A percentile compares a stretch with the other conserved stretches of the same genome.
phyloP scores from a whole-genome alignment of 1,140 invertebrate species.

The Nasonia giraulti region DNA sequence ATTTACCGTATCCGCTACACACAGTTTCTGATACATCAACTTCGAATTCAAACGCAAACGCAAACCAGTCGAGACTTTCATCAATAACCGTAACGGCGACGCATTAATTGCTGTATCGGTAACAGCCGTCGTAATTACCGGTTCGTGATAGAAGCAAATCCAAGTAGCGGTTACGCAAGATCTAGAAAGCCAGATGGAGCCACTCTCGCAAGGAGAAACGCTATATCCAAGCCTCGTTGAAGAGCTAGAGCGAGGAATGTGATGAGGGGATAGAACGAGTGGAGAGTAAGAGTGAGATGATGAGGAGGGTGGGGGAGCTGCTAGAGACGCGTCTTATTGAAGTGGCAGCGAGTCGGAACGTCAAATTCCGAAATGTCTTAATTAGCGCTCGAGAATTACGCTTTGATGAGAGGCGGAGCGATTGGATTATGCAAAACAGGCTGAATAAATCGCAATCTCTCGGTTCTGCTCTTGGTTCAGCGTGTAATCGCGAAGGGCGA shows the following conservation, averaged over 20 bases:
- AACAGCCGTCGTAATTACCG: neutral
- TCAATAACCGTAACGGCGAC: too few species aligned
- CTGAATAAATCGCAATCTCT: conserved; percentile 42
- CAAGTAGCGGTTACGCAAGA: neutral
- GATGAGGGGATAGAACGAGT: neutral
- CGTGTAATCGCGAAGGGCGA: neutral
- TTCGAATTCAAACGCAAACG: too few species aligned
- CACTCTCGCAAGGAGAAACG: neutral
- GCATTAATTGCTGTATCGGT: neutral
- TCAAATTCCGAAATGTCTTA: conserved; percentile 40
- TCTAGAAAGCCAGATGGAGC: neutral
- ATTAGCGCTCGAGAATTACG: conserved; percentile 46
- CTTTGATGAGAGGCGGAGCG: conserved; percentile 38
- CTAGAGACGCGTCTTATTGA: neutral
- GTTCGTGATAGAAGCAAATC: neutral
- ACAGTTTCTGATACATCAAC: too few species aligned
- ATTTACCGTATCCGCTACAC: too few species aligned
- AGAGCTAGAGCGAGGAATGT: neutral
- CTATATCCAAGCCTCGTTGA: neutral
- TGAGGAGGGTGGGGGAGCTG: neutral
- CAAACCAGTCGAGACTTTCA: too few species aligned
- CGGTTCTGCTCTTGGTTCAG: neutral
- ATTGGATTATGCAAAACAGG: conserved; percentile 50
- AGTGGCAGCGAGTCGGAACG: conserved; percentile 1
- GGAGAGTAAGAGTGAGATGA: neutral